Conservation (phyloP, 1,140 invertebrate genomes). For the Argopecten irradians region DNA sequence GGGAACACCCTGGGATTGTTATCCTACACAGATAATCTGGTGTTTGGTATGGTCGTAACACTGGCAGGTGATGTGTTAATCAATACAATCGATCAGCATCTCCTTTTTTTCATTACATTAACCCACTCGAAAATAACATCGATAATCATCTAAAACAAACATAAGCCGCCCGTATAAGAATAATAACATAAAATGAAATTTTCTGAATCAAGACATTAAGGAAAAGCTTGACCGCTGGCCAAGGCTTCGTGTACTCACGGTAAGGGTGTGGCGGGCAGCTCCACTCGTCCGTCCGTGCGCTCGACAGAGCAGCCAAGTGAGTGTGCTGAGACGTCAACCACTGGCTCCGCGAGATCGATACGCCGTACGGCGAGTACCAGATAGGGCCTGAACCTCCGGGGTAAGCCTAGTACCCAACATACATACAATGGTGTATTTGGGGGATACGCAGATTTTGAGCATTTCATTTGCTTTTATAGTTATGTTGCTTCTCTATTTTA, state of each 20-base stretch:
- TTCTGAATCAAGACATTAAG: background rate
- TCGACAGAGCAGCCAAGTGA: constrained; percentile 13
- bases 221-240: background rate
- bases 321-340: background rate
- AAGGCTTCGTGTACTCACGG: background rate
- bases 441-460: no score
- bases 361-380: background rate
- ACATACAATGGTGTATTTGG: no score
- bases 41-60: background rate
- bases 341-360: background rate
- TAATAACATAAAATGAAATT: background rate
- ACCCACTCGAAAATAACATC: background rate
- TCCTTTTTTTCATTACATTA: background rate
- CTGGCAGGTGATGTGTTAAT: background rate
- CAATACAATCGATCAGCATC: background rate
- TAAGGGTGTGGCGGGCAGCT: background rate
- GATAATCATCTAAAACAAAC: background rate
- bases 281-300: background rate
- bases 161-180: background rate
- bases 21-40: background rate
- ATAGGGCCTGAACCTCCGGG: background rate
- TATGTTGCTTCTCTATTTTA: background rate
- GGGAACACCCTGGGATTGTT: background rate
- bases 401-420: background rate
- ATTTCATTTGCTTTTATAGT: no score